Conservation (phyloP, 2,888 invertebrate species). For the Trichogramma dendrolimi region DNA sequence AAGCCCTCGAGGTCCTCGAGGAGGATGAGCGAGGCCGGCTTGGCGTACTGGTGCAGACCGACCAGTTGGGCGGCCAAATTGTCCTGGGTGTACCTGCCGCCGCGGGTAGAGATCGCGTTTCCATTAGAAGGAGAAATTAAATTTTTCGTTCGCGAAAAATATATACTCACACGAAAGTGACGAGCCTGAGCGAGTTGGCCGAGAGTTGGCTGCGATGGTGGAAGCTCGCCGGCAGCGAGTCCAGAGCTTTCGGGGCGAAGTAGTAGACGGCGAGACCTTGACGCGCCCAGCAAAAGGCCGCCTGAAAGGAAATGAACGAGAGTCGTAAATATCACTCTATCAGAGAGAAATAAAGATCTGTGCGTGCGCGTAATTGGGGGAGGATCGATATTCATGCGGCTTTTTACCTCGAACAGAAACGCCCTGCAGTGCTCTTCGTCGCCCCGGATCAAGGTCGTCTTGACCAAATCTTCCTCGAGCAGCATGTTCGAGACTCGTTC, state of each 20-base stretch:
- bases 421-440: slow-evolving; percentile 36
- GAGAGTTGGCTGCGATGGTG: slow-evolving; percentile 42
- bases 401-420: slow-evolving; percentile 44
- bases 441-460: slow-evolving; percentile 38
- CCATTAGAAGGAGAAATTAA: not conserved
- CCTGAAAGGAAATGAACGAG: slow-evolving; percentile 31
- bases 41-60: slow-evolving; percentile 39
- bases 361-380: not conserved
- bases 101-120: not conserved
- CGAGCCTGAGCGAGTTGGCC: slow-evolving; percentile 39
- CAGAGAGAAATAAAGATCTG: not conserved
- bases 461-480: slow-evolving; percentile 23
- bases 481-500: slow-evolving; percentile 10
- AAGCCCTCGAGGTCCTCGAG: slow-evolving; percentile 45
- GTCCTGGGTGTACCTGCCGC: slow-evolving; percentile 42
- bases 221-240: slow-evolving; percentile 40
- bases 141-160: not conserved
- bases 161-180: slow-evolving; percentile 46
- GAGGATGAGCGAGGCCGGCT: slow-evolving; percentile 40
- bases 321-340: not conserved
- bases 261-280: slow-evolving; percentile 44
- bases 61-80: slow-evolving; percentile 37
- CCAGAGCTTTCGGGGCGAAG: slow-evolving; percentile 37
- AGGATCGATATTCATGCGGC: not conserved
- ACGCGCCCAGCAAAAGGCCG: slow-evolving; percentile 46